Evolutionary conservation across 2,113 vertebrate genomes (phyloP).

Genomic region (Lepidothrix coronata): DNA sequence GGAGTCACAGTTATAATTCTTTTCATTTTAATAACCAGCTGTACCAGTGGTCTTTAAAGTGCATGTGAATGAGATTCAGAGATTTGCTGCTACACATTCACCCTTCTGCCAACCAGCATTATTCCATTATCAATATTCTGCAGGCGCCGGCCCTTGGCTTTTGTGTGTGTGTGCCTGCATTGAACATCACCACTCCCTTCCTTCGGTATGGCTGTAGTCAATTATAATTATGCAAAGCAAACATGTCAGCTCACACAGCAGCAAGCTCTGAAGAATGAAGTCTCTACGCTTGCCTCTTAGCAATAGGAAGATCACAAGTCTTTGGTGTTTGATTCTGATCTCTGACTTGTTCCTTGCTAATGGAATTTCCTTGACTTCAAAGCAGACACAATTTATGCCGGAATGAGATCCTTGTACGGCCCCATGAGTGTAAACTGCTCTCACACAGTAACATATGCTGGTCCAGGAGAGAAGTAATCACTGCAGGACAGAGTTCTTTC

Average conservation of each 20-base stretch:
- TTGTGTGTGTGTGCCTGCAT: not conserved
- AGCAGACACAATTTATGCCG: not conserved
- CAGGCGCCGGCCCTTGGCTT: not conserved
- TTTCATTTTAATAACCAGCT: not conserved
- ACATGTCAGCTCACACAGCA: not conserved
- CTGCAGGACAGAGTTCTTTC: not conserved
- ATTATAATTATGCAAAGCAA: not conserved
- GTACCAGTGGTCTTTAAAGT: not conserved
- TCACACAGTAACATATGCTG: not conserved
- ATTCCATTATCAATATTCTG: slow-evolving; percentile 19
- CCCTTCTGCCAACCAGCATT: not conserved
- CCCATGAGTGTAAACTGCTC: not conserved
- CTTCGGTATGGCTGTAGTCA: not conserved
- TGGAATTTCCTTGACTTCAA: slow-evolving; percentile 22
- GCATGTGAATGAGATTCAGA: not conserved
- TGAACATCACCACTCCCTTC: not conserved
- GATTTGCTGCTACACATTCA: not conserved
- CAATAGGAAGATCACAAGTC: not conserved
- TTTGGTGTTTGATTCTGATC: slow-evolving; percentile 17
- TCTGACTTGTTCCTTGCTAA: not conserved
- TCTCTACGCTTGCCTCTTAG: not conserved
- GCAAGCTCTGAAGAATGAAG: not conserved
- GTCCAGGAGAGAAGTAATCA: not conserved
- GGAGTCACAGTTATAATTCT: not conserved
- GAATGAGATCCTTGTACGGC: not conserved